Base-by-base conservation (phyloP, 2,113 vertebrate genomes). In the Puffinus mauretanicus region DNA sequence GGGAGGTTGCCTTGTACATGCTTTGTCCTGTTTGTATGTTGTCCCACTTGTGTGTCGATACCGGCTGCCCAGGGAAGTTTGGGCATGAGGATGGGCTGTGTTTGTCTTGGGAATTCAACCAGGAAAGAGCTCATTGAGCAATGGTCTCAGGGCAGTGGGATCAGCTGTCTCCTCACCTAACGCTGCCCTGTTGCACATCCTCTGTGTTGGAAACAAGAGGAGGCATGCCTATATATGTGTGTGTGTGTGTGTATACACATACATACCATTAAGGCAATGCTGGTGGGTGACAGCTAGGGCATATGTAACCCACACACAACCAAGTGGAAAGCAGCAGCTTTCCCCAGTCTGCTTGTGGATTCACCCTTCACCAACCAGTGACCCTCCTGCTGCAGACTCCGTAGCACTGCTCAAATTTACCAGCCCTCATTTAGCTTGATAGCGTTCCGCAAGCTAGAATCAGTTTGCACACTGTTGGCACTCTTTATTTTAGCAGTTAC, bases 221-320 rank as follows among this genome's bases (percentile, higher is more conserved):
- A 14, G 42, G 6, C 20, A 26, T 13, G 30, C 54, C 38, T 2
- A 0, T 6, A 7, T 13, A 4, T 10, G 9, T 40, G 32, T 13
- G n/a, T 0, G 0, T 7, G 5, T 18, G 22, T 16, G 17, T 26
- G n/a, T 18, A 6, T 22, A 25, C 11, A 20, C 26, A 17, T 7
- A 8, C 1, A 1, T 10, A 18, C 29, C 29, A 3, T 8, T 58
- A 51, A 32, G 27, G 20, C 49, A 55, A 5, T 47, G 38, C 64
- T 52, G 30, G 34, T 20, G 30, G 12, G 5, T 44, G 38, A 27
- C 34, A 88, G 36, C 16, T 18, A 19, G 47, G 75, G 16, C 4
- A 0, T 13, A 11, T 1, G 7, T 18, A 69, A 72, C 70, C 26
- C 57, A 6, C 73, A 34, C 27, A 16, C 32, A 38, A 29, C 17